Evolutionary conservation across 1,140 invertebrate genomes (phyloP), one percentile per base, ranked within the genome.

Genomic region (Caenorhabditis remanei): DNA sequence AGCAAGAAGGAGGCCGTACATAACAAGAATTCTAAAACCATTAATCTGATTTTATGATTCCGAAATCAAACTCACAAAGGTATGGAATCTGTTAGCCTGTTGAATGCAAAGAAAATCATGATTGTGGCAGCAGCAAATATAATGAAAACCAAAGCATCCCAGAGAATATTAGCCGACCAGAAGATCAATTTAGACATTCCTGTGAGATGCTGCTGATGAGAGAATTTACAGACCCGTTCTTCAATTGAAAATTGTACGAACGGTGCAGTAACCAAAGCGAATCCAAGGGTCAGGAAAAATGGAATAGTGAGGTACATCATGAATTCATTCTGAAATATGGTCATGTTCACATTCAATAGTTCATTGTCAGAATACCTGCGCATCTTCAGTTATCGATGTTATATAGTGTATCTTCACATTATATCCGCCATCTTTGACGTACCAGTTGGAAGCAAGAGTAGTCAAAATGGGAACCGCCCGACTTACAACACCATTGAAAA

Each of bases 201-300:
- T 7, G 86, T 85, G 14, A 89, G 75, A 24, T 55, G 63, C 85
- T 89, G 88, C 41, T 87, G 87, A 82, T 89, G 89, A 16, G 82
- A 71, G 55, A 89, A 89, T 50, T 88, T 88, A 71, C 43, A 55
- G 8, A 58, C 48, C 1, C 89, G 58, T 19, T 89, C 89, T 55
- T 88, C 87, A 21, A 89, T 63, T 8, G 75, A 53, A 43, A 87
- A 82, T 14, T 83, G 82, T 19, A 84, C 82, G 87, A 88, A 88
- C 11, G 87, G 21, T n/a, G 85, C 87, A 55, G 86, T 86, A 16
- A 88, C 32, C 11, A 88, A 32, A 32, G 85, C 53, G 24, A 88
- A 55, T 6, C 55, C 48, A 48, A 87, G 55, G 19, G 63, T 87
- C 14, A 88, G 19, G 32, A 88, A 61, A 46, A 82, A 43, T 13